A percentile compares a stretch with the other conserved stretches of the same genome.
phyloP scores from a whole-genome alignment of 2,888 invertebrate genomes.

The Aradus depressus region DNA sequence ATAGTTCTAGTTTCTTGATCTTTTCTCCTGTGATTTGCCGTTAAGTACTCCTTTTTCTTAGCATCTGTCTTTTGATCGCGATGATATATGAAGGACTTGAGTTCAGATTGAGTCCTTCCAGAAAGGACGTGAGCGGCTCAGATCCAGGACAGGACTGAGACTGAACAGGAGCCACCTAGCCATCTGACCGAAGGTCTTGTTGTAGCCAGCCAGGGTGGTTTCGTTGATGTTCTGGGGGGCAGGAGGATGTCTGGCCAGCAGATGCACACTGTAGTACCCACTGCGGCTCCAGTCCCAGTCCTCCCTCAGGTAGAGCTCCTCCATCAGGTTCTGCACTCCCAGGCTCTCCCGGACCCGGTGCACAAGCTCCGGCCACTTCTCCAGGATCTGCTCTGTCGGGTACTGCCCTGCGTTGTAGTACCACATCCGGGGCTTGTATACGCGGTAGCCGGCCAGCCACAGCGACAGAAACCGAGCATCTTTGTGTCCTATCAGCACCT shows the following conservation, averaged over 20 bases:
- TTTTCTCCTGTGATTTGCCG: no score
- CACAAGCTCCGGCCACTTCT: slow-evolving; percentile 34
- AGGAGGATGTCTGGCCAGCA: slow-evolving; percentile 35
- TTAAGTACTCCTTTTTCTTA: no score
- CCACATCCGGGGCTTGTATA: slow-evolving; percentile 35
- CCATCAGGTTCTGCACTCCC: slow-evolving; percentile 36
- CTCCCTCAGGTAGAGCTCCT: slow-evolving; percentile 32
- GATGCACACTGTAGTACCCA: slow-evolving; percentile 34
- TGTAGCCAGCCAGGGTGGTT: slow-evolving; percentile 26
- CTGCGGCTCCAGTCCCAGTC: slow-evolving; percentile 33
- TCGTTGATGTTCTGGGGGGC: slow-evolving; percentile 30
- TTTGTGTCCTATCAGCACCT: slow-evolving; percentile 36
- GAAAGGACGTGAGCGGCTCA: neutral
- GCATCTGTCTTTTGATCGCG: no score
- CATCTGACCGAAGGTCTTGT: slow-evolving; percentile 35
- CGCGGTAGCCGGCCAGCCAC: slow-evolving; percentile 36
- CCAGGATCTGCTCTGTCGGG: slow-evolving; percentile 36
- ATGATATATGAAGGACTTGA: no score
- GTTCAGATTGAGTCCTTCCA: slow-evolving; percentile 2
- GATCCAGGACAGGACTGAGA: neutral
- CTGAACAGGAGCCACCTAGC: slow-evolving; percentile 28
- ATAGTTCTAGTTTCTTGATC: no score
- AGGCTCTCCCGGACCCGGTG: slow-evolving; percentile 35
- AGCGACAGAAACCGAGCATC: slow-evolving; percentile 35
- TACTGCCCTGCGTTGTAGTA: slow-evolving; percentile 39